phyloP scores from a whole-genome alignment of 2,113 vertebrate genomes.

The Mus spicilegus region DNA sequence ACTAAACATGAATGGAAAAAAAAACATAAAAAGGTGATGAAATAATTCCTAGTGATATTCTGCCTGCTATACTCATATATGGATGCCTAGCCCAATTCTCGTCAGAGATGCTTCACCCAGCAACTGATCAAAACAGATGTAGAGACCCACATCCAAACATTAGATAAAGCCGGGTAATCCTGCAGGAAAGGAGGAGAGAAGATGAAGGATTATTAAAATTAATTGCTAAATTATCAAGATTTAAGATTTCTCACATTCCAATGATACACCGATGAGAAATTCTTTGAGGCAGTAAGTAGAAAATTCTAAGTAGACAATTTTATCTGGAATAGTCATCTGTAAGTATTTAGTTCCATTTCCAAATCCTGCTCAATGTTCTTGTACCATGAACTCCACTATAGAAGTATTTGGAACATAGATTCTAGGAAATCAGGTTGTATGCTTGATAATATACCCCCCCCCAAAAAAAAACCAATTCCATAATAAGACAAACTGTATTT shows the following conservation, averaged over 20 bases:
- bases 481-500: neutral
- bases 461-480: neutral
- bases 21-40: too few species aligned
- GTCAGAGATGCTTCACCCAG: too few species aligned
- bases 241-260: neutral
- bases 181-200: too few species aligned
- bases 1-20: too few species aligned
- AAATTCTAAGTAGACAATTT: neutral
- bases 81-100: too few species aligned
- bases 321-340: neutral
- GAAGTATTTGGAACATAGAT: neutral
- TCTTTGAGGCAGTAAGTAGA: neutral
- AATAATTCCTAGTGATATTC: too few species aligned
- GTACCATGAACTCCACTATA: neutral
- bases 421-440: neutral
- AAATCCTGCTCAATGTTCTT: neutral
- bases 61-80: too few species aligned
- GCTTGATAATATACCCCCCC: neutral
- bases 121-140: too few species aligned
- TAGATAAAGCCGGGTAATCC: too few species aligned
- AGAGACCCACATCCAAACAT: too few species aligned
- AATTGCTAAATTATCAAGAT: neutral
- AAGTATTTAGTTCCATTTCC: neutral
- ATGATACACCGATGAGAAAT: neutral
- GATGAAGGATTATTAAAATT: neutral